These are phyloP conservation scores for Drosophila kanekoi DNA, from an alignment of 2,888 invertebrate species.

Conservation along the genomic window DNA sequence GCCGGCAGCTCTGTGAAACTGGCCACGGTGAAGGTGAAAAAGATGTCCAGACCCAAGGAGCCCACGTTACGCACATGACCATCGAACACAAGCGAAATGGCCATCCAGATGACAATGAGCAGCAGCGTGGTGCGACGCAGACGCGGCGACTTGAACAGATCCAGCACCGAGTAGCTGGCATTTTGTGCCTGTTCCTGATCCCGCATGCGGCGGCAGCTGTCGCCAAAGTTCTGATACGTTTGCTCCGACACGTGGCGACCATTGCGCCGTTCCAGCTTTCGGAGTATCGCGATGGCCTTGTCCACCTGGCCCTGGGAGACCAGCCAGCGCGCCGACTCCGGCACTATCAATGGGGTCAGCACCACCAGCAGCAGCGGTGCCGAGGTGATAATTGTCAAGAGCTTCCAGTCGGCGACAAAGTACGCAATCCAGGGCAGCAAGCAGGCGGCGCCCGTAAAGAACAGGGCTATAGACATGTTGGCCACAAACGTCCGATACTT, in stretches of 20 bases:
- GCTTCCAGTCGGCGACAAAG: conserved; percentile 92
- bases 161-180: conserved; percentile 91
- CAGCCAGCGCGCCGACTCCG: conserved; percentile 95
- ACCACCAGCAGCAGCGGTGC: conserved; percentile 90
- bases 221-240: conserved; percentile 89
- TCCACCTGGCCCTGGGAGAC: conserved; percentile 94
- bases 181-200: conserved; percentile 89
- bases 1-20: conserved; percentile 94
- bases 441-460: conserved; percentile 93
- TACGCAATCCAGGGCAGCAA: conserved; percentile 94
- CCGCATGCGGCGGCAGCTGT: conserved; percentile 89
- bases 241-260: conserved; percentile 90
- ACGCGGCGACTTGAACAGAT: conserved; percentile 92
- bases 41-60: conserved; percentile 92
- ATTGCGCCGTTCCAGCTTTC: conserved; percentile 92
- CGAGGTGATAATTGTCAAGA: conserved; percentile 92
- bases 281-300: conserved; percentile 91
- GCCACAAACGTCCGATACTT: conserved; percentile 96
- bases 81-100: conserved; percentile 94
- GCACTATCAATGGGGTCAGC: conserved; percentile 91
- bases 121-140: conserved; percentile 91
- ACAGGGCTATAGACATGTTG: conserved; percentile 95
- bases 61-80: conserved; percentile 95
- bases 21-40: conserved; percentile 93
- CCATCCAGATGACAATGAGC: conserved; percentile 94